These are phyloP conservation scores for Drosophila paracracens DNA, from an alignment of 2,888 invertebrate species.

Conservation along the genomic window DNA sequence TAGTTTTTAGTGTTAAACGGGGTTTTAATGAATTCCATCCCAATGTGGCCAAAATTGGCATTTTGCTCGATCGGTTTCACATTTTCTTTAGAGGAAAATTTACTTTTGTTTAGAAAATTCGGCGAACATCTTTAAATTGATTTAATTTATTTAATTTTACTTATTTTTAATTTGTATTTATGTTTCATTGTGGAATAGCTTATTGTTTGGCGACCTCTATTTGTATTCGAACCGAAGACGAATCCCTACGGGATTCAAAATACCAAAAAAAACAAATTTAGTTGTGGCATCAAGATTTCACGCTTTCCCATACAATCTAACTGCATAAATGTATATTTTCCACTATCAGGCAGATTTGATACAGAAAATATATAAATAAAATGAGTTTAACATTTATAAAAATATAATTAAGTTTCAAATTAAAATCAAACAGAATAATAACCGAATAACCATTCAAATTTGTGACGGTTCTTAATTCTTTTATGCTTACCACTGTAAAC, in stretches of 20 bases:
- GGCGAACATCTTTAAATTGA: not conserved
- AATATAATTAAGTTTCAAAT: not conserved
- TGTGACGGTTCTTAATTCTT: not conserved
- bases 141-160: not conserved
- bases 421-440: not conserved
- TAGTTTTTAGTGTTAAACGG: not conserved
- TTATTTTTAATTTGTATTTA: not conserved
- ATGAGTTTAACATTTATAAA: not conserved
- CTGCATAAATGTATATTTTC: not conserved
- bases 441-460: not conserved
- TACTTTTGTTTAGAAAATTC: not conserved
- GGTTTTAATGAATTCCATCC: not conserved
- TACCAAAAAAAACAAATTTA: not conserved
- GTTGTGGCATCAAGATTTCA: not conserved
- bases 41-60: not conserved
- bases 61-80: not conserved
- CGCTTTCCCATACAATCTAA: not conserved
- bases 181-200: not conserved
- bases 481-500: constrained; percentile 1
- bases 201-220: not conserved
- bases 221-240: not conserved
- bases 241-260: not conserved
- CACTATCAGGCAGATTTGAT: not conserved
- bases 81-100: not conserved
- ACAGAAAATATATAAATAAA: not conserved